These are phyloP conservation scores for Austrofundulus limnaeus DNA, from an alignment of 2,113 vertebrate genomes.

Conservation along the genomic window DNA sequence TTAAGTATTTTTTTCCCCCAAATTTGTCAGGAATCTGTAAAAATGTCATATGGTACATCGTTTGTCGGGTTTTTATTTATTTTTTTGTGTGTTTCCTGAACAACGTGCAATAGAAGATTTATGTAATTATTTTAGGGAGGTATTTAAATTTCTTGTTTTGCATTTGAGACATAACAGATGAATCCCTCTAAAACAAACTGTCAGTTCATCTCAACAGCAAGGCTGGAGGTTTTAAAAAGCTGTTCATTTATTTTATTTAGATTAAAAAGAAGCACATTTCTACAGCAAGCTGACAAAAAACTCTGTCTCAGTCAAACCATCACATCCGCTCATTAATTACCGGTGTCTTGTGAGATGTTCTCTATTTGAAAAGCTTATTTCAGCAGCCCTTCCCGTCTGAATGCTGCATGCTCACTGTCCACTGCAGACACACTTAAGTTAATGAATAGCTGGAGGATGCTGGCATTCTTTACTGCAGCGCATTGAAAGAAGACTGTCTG, in stretches of 20 bases:
- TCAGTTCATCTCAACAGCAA: not conserved
- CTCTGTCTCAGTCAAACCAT: constrained; percentile 33
- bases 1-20: no score
- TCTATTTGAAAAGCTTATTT: constrained; percentile 50
- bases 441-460: constrained; percentile 73
- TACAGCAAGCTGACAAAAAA: constrained; percentile 1
- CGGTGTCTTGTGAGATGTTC: constrained; percentile 39
- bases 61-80: no score
- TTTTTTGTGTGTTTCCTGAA: no score
- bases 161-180: not conserved
- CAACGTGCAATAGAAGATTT: no score
- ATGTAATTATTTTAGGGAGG: no score
- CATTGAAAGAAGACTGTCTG: constrained; percentile 66
- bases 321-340: constrained; percentile 54
- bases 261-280: not conserved
- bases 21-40: no score
- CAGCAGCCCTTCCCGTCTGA: constrained; percentile 61
- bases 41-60: no score
- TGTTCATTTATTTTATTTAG: not conserved
- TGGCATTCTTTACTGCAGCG: constrained; percentile 59
- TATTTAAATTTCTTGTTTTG: not conserved
- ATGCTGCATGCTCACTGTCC: constrained; percentile 41
- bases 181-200: not conserved
- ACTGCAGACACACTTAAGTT: constrained; percentile 72
- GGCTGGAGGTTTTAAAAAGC: constrained; percentile 7